phyloP scores from a whole-genome alignment of 2,797 vertebrate species.

The Numenius phaeopus region DNA sequence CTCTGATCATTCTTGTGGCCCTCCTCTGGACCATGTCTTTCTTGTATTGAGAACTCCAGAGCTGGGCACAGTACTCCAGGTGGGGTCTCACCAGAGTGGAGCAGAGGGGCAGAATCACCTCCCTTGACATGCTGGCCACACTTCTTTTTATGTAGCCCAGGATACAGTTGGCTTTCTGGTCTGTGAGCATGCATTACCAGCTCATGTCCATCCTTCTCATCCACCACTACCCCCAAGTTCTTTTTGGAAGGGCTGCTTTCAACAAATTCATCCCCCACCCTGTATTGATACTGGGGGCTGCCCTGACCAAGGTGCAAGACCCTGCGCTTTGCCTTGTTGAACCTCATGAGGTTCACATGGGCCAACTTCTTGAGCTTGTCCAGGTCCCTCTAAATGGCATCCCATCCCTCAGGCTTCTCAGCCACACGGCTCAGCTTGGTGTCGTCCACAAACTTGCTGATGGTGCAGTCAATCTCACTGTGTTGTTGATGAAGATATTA shows the following conservation, averaged over 20 bases:
- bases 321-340: not conserved
- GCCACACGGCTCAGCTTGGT: not conserved
- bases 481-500: not conserved
- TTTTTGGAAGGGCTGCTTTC: not conserved
- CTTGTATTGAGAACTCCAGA: not conserved
- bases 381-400: not conserved
- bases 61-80: not conserved
- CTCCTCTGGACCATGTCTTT: not conserved
- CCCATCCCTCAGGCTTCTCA: not conserved
- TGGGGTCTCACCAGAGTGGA: not conserved
- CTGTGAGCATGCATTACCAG: not conserved
- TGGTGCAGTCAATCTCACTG: not conserved
- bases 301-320: not conserved
- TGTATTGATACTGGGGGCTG: not conserved
- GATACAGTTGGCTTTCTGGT: not conserved
- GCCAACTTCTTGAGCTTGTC: not conserved
- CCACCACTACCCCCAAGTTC: not conserved
- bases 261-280: not conserved
- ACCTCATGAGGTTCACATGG: not conserved
- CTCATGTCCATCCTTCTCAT: too few species aligned
- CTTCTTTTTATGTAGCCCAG: not conserved
- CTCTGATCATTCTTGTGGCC: not conserved
- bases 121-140: fast-evolving
- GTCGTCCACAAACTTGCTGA: not conserved
- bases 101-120: not conserved